Evolutionary conservation across 2,888 invertebrate genomes (phyloP), one percentile per base, ranked within the genome.

Genomic region (Beris morrisii): DNA sequence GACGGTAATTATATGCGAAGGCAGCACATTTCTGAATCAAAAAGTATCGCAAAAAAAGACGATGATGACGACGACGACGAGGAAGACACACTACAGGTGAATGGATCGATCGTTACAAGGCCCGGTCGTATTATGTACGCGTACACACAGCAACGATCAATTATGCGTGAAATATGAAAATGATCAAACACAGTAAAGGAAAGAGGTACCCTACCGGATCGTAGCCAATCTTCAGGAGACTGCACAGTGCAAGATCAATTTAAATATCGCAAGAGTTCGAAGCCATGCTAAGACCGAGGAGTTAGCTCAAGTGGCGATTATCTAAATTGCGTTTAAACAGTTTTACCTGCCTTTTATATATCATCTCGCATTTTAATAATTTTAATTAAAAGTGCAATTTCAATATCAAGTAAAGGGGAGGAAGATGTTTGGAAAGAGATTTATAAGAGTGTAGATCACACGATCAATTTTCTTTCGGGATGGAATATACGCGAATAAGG

Each of bases 81-180:
- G 38, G 38, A 38, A 38, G 38, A 61, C 52, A 13, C 30, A 31
- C 9, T n/a, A 59, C 44, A 12, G 28, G 48, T 11, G 30, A 59
- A 48, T 59, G 59, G 48, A 61, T 61, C 22, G 50, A 61, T 61
- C 52, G 38, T 61, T 22, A 28, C 22, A 52, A n/a, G 38, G 32
- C 48, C n/a, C 31, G 30, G 28, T 11, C n/a, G 38, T 46, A 44
- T 30, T 15, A 52, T 32, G 30, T 43, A 15, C 11, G 11, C 45
- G n/a, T 44, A 44, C 31, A 15, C 45, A 53, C 32, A 65, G 15
- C 69, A 65, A 57, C 67, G 67, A 66, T 67, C 69, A 66, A 67
- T 66, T 69, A 69, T 67, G 67, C 67, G 69, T 69, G 67, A 69
- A 69, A 69, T 69, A 69, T 67, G 69, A 69, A 69, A 69, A 69